Evolutionary conservation across 2,888 invertebrate genomes (phyloP).

Genomic region (Spodoptera exigua): DNA sequence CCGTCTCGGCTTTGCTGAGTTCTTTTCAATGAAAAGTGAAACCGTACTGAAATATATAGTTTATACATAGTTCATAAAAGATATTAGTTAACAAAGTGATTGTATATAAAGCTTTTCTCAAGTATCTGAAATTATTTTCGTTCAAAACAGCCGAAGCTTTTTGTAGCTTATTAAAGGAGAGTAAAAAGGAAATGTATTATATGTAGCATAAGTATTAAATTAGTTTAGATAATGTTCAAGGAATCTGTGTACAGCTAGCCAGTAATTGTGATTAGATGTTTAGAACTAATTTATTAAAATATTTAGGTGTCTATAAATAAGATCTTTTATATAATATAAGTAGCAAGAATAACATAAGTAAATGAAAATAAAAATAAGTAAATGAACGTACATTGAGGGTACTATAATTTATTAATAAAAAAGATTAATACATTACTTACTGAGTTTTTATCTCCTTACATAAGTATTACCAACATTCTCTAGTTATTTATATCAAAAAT

Average conservation of each 20-base stretch:
- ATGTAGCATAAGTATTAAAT: neutral
- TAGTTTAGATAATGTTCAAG: slow-evolving; percentile 28
- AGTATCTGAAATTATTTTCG: neutral
- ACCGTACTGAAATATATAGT: neutral
- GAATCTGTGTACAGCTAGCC: slow-evolving; percentile 12
- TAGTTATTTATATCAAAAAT: too few relatives aligned
- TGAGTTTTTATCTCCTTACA: too few relatives aligned
- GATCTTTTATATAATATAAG: too few relatives aligned
- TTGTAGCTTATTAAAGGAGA: neutral
- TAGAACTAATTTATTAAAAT: slow-evolving; percentile 20
- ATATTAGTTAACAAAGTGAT: too few relatives aligned
- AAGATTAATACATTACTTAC: too few relatives aligned
- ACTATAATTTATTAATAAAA: too few relatives aligned
- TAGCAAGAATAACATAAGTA: too few relatives aligned
- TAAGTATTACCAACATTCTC: too few relatives aligned
- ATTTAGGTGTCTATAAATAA: too few relatives aligned
- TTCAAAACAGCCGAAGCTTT: neutral
- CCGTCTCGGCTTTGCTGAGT: neutral
- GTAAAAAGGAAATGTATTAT: neutral
- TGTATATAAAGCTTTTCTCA: neutral
- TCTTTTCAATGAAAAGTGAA: neutral
- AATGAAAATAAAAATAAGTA: too few relatives aligned
- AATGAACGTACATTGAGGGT: too few relatives aligned
- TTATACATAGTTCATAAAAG: slow-evolving; percentile 1
- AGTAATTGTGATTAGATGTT: slow-evolving; percentile 1